phyloP scores from a whole-genome alignment of 1,140 invertebrate genomes.

The Cataglyphis hispanica region DNA sequence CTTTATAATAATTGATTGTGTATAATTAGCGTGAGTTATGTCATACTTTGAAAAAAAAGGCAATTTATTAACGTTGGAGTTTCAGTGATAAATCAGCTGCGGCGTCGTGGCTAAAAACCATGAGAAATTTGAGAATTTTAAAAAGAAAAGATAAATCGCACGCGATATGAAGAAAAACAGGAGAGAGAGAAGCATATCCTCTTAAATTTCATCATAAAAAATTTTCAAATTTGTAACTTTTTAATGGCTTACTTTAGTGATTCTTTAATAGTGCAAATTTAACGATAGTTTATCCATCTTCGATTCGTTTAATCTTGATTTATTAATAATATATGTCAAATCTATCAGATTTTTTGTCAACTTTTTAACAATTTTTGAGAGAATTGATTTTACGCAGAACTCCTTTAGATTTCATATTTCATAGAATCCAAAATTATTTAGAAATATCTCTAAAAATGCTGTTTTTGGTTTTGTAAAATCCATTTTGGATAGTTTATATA shows the following conservation, averaged over 20 bases:
- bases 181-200: background rate
- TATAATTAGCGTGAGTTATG: slow-evolving; percentile 12
- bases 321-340: background rate
- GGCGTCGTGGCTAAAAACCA: background rate
- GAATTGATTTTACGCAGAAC: background rate
- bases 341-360: background rate
- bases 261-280: slow-evolving; percentile 1
- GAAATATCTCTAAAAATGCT: background rate
- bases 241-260: background rate
- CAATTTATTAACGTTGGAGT: background rate
- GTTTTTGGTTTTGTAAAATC: background rate
- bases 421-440: background rate
- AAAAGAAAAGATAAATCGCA: background rate
- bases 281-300: background rate
- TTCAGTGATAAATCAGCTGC: slow-evolving; percentile 15
- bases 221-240: slow-evolving; percentile 3
- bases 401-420: background rate
- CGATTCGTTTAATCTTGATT: slow-evolving; percentile 18
- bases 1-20: slow-evolving; percentile 22
- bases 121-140: background rate
- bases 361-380: background rate
- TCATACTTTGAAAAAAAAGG: slow-evolving; percentile 20
- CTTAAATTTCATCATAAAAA: slow-evolving; percentile 4
- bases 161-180: background rate
- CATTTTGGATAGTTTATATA: background rate